Conservation (phyloP, 2,888 invertebrate species). For the Tinea pellionella region DNA sequence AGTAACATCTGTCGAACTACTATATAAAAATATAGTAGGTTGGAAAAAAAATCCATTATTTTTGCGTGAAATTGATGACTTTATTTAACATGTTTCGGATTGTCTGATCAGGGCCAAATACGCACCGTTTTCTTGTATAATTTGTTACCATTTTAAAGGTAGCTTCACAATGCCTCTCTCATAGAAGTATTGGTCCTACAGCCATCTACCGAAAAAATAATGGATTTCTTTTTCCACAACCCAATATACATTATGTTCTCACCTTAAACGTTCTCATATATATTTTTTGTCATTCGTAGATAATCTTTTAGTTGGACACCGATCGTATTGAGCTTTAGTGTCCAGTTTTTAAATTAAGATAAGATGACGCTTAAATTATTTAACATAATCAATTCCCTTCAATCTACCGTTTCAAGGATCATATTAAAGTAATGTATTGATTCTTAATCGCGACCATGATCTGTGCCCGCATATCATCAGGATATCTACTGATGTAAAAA, state of each 20-base stretch:
- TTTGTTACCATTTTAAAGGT: too few species aligned
- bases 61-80: too few species aligned
- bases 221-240: too few species aligned
- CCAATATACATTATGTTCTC: neutral
- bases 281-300: neutral
- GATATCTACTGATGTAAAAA: slow-evolving; percentile 10
- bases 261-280: neutral
- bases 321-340: neutral
- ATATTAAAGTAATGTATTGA: slow-evolving; percentile 13
- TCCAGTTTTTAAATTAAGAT: neutral
- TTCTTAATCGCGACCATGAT: slow-evolving; percentile 2
- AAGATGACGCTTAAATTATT: neutral
- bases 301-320: neutral
- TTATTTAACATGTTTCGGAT: too few species aligned
- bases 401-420: neutral
- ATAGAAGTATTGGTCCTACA: too few species aligned
- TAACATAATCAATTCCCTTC: neutral
- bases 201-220: too few species aligned
- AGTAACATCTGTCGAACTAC: too few species aligned
- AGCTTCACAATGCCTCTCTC: too few species aligned
- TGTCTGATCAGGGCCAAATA: too few species aligned
- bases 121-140: too few species aligned
- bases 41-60: too few species aligned
- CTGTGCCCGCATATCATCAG: neutral
- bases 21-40: too few species aligned